Base-by-base conservation (phyloP, 2,113 vertebrate species). In the Menura novaehollandiae region DNA sequence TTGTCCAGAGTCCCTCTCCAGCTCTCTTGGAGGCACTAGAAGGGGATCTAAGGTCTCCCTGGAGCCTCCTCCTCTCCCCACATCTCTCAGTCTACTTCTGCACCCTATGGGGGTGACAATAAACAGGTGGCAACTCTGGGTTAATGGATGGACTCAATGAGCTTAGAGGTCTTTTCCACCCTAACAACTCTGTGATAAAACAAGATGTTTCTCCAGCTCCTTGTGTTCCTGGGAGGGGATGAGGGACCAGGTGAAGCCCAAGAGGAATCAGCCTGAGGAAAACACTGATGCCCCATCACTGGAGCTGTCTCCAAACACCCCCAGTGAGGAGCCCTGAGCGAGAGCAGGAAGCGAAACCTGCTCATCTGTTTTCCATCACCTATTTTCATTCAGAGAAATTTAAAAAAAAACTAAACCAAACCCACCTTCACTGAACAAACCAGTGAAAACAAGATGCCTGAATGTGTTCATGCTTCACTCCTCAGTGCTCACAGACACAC, bases 251-350 rank as follows among this genome's bases (percentile, higher is more conserved):
- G 17, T 37, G 66, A n/a, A 55, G 35, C 1, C 44, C 49, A 52
- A 5, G 47, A 77, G 46, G 51, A 55, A 49, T 1, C 4, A 16
- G 72, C 33, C 49, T 1, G 5, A 56, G 53, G 78, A 59, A 77
- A 82, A 73, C 35, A 33, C 2, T 13, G 5, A 13, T 51, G 59
- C 6, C 69, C n/a, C 20, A 4, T 5, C 6, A 5, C 53, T 24
- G 51, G 19, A 49, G 41, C 5, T 72, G 28, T 13, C 76, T 49
- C 68, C 5, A 13, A 37, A 55, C 56, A 53, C 13, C 32, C 39
- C 19, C 47, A 72, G 14, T 0, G 0, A 2, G 1, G n/a, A 89
- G 80, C 72, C 33, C 85, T 10, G 16, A 44, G 63, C 0, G 2
- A 77, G 8, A 67, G 55, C 60, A 79, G 93, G 91, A 96, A 95